Conservation (phyloP, 2,888 invertebrate genomes). For the Chrysopilus asiliformis region DNA sequence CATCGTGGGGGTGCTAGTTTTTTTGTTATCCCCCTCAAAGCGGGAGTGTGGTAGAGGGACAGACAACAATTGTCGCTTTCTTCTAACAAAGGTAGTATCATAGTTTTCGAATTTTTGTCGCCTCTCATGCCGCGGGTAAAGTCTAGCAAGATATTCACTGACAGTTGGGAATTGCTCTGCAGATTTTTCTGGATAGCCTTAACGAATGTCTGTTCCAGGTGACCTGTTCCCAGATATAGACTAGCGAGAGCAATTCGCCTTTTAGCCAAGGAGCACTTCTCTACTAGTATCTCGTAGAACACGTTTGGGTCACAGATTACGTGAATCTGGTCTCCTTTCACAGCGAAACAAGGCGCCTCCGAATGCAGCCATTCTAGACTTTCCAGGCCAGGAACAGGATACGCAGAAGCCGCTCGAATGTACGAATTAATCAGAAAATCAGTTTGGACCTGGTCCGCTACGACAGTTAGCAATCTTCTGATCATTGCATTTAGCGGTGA, state of each 20-base stretch:
- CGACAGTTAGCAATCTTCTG: too few species aligned
- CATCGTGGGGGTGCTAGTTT: conserved; percentile 70
- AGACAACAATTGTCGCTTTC: conserved; percentile 46
- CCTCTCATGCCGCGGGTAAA: conserved; percentile 82
- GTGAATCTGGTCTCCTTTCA: conserved; percentile 52
- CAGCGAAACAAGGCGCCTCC: conserved; percentile 53
- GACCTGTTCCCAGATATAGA: conserved; percentile 83
- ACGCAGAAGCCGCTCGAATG: too few species aligned
- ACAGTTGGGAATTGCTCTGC: conserved; percentile 41
- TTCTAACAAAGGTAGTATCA: conserved; percentile 61
- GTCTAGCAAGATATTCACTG: conserved; percentile 72
- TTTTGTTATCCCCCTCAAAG: conserved; percentile 69
- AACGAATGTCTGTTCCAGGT: conserved; percentile 67
- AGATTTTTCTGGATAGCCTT: conserved; percentile 48
- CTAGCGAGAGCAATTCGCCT: conserved; percentile 73
- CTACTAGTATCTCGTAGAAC: conserved; percentile 61
- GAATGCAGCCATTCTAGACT: conserved; percentile 48
- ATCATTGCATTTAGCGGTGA: too few species aligned
- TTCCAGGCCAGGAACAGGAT: conserved; percentile 39
- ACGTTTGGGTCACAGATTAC: conserved; percentile 61
- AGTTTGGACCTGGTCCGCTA: too few species aligned
- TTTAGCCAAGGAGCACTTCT: conserved; percentile 51
- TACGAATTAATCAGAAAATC: too few species aligned
- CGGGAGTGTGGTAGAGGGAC: conserved; percentile 86
- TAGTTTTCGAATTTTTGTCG: conserved; percentile 56